Conservation (phyloP, 1,140 invertebrate species). For the Scaptomyza hsui region DNA sequence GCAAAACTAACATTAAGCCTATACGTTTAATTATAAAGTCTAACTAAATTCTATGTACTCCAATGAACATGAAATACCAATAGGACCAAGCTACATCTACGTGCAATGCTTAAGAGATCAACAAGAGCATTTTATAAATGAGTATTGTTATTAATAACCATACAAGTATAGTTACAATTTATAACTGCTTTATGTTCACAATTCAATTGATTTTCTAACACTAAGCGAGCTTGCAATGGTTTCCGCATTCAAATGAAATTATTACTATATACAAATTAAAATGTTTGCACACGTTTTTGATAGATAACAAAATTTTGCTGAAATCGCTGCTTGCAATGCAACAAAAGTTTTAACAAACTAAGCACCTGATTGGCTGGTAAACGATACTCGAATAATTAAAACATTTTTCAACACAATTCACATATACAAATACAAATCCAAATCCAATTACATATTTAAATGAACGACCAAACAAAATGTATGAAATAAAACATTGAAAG, state of each 20-base stretch:
- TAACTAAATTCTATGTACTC: slow-evolving; percentile 56
- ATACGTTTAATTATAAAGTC: slow-evolving; percentile 59
- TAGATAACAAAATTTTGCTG: slow-evolving; percentile 59
- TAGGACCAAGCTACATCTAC: slow-evolving; percentile 75
- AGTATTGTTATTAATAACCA: slow-evolving; percentile 33
- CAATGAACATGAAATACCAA: slow-evolving; percentile 54
- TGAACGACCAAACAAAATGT: slow-evolving; percentile 72
- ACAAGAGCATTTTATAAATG: slow-evolving; percentile 62
- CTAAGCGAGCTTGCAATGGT: slow-evolving; percentile 80
- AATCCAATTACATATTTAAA: slow-evolving; percentile 33
- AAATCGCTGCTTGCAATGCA: slow-evolving; percentile 71
- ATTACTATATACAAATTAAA: slow-evolving; percentile 39
- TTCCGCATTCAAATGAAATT: slow-evolving; percentile 58
- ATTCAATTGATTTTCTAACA: slow-evolving; percentile 35
- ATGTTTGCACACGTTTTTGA: slow-evolving; percentile 42
- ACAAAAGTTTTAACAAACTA: slow-evolving; percentile 42
- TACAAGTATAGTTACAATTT: slow-evolving; percentile 11
- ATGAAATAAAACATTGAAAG: slow-evolving; percentile 67
- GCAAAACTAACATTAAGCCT: slow-evolving; percentile 43
- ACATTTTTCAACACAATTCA: slow-evolving; percentile 14
- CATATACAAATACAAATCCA: slow-evolving; percentile 23
- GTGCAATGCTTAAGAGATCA: slow-evolving; percentile 44
- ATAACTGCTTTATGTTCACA: slow-evolving; percentile 11
- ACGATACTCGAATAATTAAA: slow-evolving; percentile 1
- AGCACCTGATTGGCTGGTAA: slow-evolving; percentile 54